phyloP scores from a whole-genome alignment of 1,140 invertebrate species.

The Scaptodrosophila lebanonensis region DNA sequence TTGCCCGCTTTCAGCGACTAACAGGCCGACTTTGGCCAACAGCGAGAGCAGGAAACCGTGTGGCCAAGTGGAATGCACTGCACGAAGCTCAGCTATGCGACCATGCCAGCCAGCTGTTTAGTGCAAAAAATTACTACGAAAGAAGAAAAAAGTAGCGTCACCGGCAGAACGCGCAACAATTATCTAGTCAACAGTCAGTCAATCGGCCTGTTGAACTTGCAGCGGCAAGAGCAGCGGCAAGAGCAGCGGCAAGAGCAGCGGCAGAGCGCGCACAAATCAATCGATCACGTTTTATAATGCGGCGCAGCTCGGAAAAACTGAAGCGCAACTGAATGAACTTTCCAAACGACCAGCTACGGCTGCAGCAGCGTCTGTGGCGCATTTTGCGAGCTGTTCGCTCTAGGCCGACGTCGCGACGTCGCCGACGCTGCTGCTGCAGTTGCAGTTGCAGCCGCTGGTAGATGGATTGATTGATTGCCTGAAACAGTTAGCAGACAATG shows the following conservation, averaged over 20 bases:
- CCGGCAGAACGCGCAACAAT: slow-evolving; percentile 66
- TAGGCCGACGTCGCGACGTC: slow-evolving; percentile 30
- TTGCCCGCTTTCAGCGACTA: slow-evolving; percentile 61
- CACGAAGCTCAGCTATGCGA: slow-evolving; percentile 38
- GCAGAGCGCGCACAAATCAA: slow-evolving; percentile 71
- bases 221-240: slow-evolving; percentile 21
- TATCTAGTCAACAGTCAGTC: slow-evolving; percentile 76
- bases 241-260: slow-evolving; percentile 12
- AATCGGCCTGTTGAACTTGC: slow-evolving; percentile 75
- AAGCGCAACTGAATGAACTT: slow-evolving; percentile 71
- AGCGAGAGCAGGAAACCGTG: slow-evolving; percentile 32
- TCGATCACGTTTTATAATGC: slow-evolving; percentile 74
- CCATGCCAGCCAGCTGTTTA: slow-evolving; percentile 57
- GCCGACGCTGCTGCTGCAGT: slow-evolving; percentile 27
- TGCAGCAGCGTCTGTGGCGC: slow-evolving; percentile 12
- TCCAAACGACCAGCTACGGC: slow-evolving; percentile 54
- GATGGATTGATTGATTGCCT: slow-evolving; percentile 77
- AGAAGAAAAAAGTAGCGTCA: slow-evolving; percentile 66
- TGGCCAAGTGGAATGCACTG: slow-evolving; percentile 51
- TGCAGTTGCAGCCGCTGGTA: slow-evolving; percentile 28
- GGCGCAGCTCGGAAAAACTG: slow-evolving; percentile 36
- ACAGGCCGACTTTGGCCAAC: slow-evolving; percentile 1
- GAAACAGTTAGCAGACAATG: slow-evolving; percentile 77
- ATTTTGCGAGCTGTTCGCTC: too few species aligned
- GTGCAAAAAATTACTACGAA: slow-evolving; percentile 46